These are phyloP conservation scores for Orientallactaga bullata DNA, from an alignment of 2,113 vertebrate species.

Conservation along the genomic window DNA sequence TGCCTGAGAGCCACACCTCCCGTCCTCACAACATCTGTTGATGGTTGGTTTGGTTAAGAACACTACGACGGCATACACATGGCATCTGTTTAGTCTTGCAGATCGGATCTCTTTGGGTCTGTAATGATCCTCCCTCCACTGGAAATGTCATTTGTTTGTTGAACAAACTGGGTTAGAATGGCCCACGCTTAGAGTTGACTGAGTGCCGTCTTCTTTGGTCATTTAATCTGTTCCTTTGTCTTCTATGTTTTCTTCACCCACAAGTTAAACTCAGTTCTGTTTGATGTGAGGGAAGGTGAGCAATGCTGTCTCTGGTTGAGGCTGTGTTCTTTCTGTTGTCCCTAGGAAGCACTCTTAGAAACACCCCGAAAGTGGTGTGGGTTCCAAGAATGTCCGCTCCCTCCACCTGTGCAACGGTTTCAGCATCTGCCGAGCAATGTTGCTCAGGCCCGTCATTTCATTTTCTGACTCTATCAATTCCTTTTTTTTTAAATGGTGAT, in stretches of 20 bases:
- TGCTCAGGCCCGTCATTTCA: background rate
- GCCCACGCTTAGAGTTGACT: slow-evolving; percentile 10
- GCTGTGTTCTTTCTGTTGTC: too few relatives aligned
- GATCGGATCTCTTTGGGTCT: slow-evolving; percentile 12
- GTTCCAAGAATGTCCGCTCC: background rate
- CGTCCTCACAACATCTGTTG: background rate
- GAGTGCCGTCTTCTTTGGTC: slow-evolving; percentile 13
- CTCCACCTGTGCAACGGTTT: accelerated
- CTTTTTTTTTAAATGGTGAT: background rate
- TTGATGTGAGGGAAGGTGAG: background rate
- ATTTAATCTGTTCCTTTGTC: background rate
- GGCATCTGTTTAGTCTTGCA: background rate
- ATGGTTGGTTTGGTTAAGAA: background rate
- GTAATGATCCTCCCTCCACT: background rate
- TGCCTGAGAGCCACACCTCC: background rate
- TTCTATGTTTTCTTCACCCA: background rate
- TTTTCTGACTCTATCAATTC: background rate
- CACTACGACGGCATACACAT: background rate
- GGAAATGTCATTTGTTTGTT: slow-evolving; percentile 36
- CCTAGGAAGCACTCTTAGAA: background rate
- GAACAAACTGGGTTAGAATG: slow-evolving; percentile 43
- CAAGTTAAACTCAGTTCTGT: background rate
- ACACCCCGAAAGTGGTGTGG: background rate
- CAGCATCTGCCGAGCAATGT: background rate
- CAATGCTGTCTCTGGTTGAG: background rate